Conservation (phyloP, 2,113 vertebrate species). For the Malurus cyaneus region DNA sequence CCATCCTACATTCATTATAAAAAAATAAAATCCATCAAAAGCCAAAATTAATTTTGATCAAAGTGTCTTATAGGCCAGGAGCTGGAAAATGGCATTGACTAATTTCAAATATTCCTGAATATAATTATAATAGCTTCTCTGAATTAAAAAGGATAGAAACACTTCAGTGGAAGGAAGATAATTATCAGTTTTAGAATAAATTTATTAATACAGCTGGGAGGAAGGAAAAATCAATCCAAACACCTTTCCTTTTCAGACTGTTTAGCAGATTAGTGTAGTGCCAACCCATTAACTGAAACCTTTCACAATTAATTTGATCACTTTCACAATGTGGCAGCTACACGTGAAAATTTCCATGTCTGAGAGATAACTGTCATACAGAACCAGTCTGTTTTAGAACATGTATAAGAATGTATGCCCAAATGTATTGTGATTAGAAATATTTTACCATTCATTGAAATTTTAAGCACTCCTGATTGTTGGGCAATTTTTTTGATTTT, state of each 20-base stretch:
- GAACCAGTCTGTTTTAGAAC: background rate
- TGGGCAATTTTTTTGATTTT: slow-evolving; percentile 39
- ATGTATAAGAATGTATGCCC: background rate
- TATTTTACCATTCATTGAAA: slow-evolving; percentile 25
- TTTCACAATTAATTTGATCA: background rate
- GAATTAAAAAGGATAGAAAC: background rate
- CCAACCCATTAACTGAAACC: background rate
- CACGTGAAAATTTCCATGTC: background rate
- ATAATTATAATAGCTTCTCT: background rate
- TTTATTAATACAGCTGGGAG: background rate
- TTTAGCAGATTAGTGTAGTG: background rate
- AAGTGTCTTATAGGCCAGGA: background rate
- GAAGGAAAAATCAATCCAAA: background rate
- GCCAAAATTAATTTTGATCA: background rate
- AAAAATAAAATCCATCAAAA: background rate
- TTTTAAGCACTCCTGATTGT: slow-evolving; percentile 23
- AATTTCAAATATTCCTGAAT: slow-evolving; percentile 9
- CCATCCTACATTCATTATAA: background rate
- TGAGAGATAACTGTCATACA: background rate
- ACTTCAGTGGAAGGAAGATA: background rate
- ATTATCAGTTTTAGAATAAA: slow-evolving; percentile 4
- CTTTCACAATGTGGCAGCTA: background rate
- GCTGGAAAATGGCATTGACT: background rate
- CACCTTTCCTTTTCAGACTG: slow-evolving; percentile 3
- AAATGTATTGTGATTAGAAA: slow-evolving; percentile 13